phyloP scores from a whole-genome alignment of 2,888 invertebrate genomes.

The Phaonia tiefii region DNA sequence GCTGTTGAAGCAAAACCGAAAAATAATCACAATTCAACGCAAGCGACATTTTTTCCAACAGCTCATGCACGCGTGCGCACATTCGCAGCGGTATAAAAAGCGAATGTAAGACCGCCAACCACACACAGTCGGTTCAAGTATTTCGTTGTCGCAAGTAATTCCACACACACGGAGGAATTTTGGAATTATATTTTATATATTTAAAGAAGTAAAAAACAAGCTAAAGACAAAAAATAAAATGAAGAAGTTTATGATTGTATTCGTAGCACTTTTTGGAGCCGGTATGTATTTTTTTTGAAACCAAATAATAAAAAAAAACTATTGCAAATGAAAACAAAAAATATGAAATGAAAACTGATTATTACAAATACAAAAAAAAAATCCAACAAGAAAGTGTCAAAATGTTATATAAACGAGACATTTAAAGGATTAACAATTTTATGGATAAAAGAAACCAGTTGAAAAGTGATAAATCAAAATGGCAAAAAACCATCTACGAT shows the following conservation, averaged over 20 bases:
- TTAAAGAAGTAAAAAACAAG: constrained; percentile 64
- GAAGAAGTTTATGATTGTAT: constrained; percentile 81
- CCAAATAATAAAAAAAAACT: constrained; percentile 57
- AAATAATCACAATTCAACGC: constrained; percentile 68
- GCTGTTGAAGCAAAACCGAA: constrained; percentile 51
- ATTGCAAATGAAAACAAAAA: constrained; percentile 39
- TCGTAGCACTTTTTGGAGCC: constrained; percentile 85
- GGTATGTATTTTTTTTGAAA: constrained; percentile 82
- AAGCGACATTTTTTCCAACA: constrained; percentile 69
- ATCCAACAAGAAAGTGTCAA: constrained; percentile 20
- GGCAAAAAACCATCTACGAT: not conserved
- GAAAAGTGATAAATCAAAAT: constrained; percentile 20
- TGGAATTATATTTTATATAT: constrained; percentile 57
- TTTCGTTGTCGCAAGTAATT: constrained; percentile 72
- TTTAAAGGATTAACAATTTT: constrained; percentile 41
- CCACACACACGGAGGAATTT: constrained; percentile 59
- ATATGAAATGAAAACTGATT: constrained; percentile 63
- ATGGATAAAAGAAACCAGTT: not conserved
- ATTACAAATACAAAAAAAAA: constrained; percentile 21
- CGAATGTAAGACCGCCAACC: constrained; percentile 80
- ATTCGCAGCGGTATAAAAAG: constrained; percentile 81
- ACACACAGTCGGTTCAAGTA: constrained; percentile 81
- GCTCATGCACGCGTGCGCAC: constrained; percentile 76
- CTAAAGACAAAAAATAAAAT: constrained; percentile 72
- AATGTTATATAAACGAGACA: constrained; percentile 14